Percentiles rank a stretch among this genome's conserved stretches.
Conservation (phyloP, 2,888 invertebrate genomes). For the Epicampocera succincta region DNA sequence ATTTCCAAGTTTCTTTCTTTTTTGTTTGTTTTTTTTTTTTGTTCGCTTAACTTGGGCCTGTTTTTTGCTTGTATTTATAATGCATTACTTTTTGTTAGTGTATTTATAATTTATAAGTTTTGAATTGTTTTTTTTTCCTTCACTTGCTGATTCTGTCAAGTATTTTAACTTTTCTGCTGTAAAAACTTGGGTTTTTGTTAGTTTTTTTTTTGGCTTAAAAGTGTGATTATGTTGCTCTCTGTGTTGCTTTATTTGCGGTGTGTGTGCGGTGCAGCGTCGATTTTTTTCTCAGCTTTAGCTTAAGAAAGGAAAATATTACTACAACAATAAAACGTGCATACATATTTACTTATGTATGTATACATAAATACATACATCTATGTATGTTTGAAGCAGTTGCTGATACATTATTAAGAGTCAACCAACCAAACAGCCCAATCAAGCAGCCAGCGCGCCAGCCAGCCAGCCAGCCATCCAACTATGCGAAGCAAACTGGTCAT, state of each 20-base stretch:
- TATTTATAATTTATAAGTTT: slow-evolving; percentile 61
- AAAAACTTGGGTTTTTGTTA: slow-evolving; percentile 19
- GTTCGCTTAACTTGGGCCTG: neutral
- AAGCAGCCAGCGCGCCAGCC: slow-evolving; percentile 23
- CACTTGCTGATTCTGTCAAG: slow-evolving; percentile 48
- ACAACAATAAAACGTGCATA: no score
- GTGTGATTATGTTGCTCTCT: slow-evolving; percentile 43
- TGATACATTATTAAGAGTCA: slow-evolving; percentile 41
- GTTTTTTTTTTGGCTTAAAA: slow-evolving; percentile 19
- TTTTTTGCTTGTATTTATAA: slow-evolving; percentile 11
- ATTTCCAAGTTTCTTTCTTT: slow-evolving; percentile 52
- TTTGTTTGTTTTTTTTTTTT: slow-evolving; percentile 1
- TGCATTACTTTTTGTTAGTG: slow-evolving; percentile 47
- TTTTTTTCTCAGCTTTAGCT: slow-evolving; percentile 26
- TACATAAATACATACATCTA: neutral
- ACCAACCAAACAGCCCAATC: slow-evolving; percentile 58
- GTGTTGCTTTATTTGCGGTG: slow-evolving; percentile 26
- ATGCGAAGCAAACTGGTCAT: slow-evolving; percentile 34
- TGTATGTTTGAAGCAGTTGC: slow-evolving; percentile 1
- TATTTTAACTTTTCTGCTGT: slow-evolving; percentile 30
- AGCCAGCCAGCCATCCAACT: slow-evolving; percentile 18
- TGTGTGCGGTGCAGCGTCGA: slow-evolving; percentile 1
- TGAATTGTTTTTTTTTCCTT: slow-evolving; percentile 29
- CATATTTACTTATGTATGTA: neutral
- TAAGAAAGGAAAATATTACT: slow-evolving; percentile 14